phyloP scores from a whole-genome alignment of 2,888 invertebrate species.

The Orthonevra nobilis region DNA sequence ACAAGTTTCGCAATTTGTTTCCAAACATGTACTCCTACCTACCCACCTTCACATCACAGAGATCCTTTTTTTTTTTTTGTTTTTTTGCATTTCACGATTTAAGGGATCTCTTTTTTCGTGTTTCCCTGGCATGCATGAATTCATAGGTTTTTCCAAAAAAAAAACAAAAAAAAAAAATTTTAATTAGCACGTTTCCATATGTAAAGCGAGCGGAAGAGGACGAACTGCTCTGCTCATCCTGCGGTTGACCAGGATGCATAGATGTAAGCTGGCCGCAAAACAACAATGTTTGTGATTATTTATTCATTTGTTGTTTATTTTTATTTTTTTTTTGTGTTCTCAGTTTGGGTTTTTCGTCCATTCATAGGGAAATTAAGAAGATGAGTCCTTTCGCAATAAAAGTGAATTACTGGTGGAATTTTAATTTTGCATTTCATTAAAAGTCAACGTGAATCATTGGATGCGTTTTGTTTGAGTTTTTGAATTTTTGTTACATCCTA shows the following conservation, averaged over 20 bases:
- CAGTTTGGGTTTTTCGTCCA: neutral
- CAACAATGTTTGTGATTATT: constrained; percentile 65
- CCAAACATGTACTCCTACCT: constrained; percentile 69
- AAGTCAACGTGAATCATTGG: constrained; percentile 61
- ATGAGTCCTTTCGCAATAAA: constrained; percentile 44
- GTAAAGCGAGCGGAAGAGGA: neutral
- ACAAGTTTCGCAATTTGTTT: constrained; percentile 71
- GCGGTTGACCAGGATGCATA: constrained; percentile 28
- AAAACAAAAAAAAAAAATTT: too few species aligned
- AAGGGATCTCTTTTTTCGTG: too few species aligned
- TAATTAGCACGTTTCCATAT: constrained; percentile 65
- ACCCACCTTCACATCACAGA: too few species aligned
- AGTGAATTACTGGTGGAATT: constrained; percentile 61
- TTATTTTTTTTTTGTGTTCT: constrained; percentile 7
- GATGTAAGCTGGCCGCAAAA: constrained; percentile 35
- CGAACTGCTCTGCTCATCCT: constrained; percentile 9
- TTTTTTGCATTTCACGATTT: neutral
- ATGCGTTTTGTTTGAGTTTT: neutral
- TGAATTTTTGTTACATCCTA: too few species aligned
- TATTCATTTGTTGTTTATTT: constrained; percentile 65
- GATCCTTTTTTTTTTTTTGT: neutral
- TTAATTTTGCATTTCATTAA: constrained; percentile 68
- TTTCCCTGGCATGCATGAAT: constrained; percentile 44
- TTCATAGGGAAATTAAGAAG: constrained; percentile 56
- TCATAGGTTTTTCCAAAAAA: constrained; percentile 24